Base-by-base conservation (phyloP, 2,888 invertebrate species). In the Acanthacorydalis orientalis region DNA sequence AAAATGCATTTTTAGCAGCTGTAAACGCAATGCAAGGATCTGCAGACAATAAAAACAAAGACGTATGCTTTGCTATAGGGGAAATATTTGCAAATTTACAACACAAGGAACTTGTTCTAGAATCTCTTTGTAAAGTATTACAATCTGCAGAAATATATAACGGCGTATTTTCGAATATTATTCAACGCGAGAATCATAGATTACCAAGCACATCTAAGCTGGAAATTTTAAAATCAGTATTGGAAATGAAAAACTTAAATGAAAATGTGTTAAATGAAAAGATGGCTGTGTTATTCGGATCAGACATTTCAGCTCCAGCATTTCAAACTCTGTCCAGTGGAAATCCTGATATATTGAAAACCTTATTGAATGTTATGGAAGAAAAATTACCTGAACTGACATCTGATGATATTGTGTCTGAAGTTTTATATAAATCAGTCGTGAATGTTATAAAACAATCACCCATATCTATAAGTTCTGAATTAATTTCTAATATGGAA, bases 201-300 rank as follows among this genome's bases (percentile, higher is more conserved):
- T 62, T 70, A 1, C 68, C 69, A 2, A 42, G 35, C 33, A 70
- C 72, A 55, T 77, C 74, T 12, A 80, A 81, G 62, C 68, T 79
- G 4, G 77, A 80, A 53, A 67, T 78, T 34, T 65, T 81, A 3
- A 75, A 70, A 62, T 72, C 76, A 42, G 74, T 75, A 2, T 61
- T 77, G 0, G 69, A 63, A 45, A 61, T 68, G 7, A 69, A 70
- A 53, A 64, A 69, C 55, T 62, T 71, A 33, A 69, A 70, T 12
- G 68, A 73, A 57, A 71, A 75, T 50, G 73, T 76, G 12, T 69
- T 80, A 0, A 67, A 79, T 45, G 77, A 80, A 49, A 75, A 76
- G 57, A 66, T 83, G 16, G 70, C 74, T 16, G 71, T 76, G 53
- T 74, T 82, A 48, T 65, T 83, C 43, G 75, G 74, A 51, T 2